phyloP scores from a whole-genome alignment of 2,113 vertebrate genomes.

The Recurvirostra avosetta region DNA sequence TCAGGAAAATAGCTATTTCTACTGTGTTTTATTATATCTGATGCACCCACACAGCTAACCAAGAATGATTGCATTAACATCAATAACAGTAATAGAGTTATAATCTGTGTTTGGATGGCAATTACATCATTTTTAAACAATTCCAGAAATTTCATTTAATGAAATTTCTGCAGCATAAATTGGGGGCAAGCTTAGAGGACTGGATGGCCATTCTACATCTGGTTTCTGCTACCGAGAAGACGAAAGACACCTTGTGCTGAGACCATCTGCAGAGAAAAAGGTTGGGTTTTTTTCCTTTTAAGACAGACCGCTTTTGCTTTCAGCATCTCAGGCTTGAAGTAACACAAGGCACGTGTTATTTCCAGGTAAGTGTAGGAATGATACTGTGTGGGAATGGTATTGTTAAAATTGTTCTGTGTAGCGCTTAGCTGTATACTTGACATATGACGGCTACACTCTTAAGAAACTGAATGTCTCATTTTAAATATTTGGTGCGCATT shows the following conservation, averaged over 20 bases:
- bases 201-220: not conserved
- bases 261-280: not conserved
- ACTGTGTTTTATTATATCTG: not conserved
- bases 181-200: not conserved
- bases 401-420: not conserved
- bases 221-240: not conserved
- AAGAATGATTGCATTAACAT: not conserved
- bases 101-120: not conserved
- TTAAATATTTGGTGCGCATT: not conserved
- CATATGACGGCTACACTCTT: not conserved
- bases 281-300: not conserved
- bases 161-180: conserved; percentile 6
- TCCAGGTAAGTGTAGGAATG: not conserved
- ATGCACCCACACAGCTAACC: not conserved
- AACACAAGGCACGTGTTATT: not conserved
- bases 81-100: conserved; percentile 14
- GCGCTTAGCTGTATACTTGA: not conserved
- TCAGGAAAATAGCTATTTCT: not conserved
- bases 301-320: not conserved
- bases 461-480: not conserved
- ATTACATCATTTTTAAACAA: not conserved
- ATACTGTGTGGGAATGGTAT: not conserved
- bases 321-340: not conserved
- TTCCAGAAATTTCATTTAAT: not conserved
- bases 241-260: not conserved